Percentiles rank a stretch among this genome's conserved stretches.
Evolutionary conservation across 2,113 vertebrate species (phyloP).

Genomic region (Callipepla californica): DNA sequence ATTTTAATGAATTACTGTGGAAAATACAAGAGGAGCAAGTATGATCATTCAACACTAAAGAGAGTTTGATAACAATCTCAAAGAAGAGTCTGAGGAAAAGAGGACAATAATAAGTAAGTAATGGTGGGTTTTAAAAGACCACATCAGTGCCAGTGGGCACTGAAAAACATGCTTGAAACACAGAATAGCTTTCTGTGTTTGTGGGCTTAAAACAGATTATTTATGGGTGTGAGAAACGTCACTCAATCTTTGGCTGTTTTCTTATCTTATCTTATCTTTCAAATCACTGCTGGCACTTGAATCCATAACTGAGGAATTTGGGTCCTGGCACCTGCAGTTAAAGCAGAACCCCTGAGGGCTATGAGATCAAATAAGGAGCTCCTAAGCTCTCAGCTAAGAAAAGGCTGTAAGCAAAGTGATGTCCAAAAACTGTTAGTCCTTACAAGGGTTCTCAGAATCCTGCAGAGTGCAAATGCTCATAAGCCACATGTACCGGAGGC

Average conservation of each 20-base stretch:
- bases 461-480: not conserved
- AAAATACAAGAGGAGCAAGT: not conserved
- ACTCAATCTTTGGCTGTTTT: not conserved
- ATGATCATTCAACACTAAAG: not conserved
- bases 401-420: not conserved
- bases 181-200: not conserved
- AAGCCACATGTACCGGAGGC: not conserved
- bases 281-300: not conserved
- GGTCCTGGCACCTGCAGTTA: not conserved
- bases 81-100: not conserved
- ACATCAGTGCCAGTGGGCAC: not conserved
- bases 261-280: not conserved
- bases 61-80: not conserved
- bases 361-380: not conserved
- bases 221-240: not conserved
- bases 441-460: not conserved
- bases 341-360: not conserved
- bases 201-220: not conserved
- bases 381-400: not conserved
- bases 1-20: not conserved
- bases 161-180: not conserved
- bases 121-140: not conserved
- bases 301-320: not conserved
- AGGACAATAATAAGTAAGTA: not conserved
- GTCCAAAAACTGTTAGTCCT: not conserved